Conservation (phyloP, 37 sponge, comb jelly and placozoan species). For the Beroe forskalii region DNA sequence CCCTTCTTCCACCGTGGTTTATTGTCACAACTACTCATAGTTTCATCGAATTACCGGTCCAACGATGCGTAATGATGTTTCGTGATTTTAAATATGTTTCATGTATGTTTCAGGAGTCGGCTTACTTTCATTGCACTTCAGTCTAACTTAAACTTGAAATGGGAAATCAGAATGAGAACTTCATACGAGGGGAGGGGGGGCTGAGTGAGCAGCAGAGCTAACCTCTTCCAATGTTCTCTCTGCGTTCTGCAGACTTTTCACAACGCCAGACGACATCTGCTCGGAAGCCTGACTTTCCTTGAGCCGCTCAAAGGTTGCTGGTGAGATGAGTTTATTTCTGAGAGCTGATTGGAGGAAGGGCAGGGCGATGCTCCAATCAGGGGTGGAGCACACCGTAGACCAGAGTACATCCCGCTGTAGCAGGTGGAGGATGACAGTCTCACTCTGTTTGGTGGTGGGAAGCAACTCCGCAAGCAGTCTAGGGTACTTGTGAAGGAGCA, state of each 20-base stretch:
- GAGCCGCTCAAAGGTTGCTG: constrained; percentile 21
- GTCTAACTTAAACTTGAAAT: too few species aligned
- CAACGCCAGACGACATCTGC: not conserved
- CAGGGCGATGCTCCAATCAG: constrained; percentile 59
- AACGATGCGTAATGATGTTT: too few species aligned
- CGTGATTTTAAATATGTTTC: too few species aligned
- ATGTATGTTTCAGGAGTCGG: too few species aligned
- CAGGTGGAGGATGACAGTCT: not conserved
- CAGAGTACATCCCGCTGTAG: constrained; percentile 9
- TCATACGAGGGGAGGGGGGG: too few species aligned
- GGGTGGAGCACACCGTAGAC: constrained; percentile 7
- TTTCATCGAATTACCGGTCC: too few species aligned
- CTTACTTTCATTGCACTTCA: too few species aligned
- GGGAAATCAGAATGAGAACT: too few species aligned
- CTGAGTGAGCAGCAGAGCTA: too few species aligned
- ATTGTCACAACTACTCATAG: too few species aligned
- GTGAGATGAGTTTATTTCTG: not conserved
- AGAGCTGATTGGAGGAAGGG: constrained; percentile 50
- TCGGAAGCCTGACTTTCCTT: constrained; percentile 3
- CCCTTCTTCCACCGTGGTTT: too few species aligned
- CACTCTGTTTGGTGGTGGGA: constrained; percentile 36
- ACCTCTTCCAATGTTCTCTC: constrained; percentile 7
- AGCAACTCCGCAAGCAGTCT: not conserved
- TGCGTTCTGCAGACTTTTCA: constrained; percentile 10
- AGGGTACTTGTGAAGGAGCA: constrained; percentile 34